Percentiles rank a stretch among this genome's conserved stretches.
Conservation (phyloP, 23 tunicate genomes). For the Phallusia fumigata region DNA sequence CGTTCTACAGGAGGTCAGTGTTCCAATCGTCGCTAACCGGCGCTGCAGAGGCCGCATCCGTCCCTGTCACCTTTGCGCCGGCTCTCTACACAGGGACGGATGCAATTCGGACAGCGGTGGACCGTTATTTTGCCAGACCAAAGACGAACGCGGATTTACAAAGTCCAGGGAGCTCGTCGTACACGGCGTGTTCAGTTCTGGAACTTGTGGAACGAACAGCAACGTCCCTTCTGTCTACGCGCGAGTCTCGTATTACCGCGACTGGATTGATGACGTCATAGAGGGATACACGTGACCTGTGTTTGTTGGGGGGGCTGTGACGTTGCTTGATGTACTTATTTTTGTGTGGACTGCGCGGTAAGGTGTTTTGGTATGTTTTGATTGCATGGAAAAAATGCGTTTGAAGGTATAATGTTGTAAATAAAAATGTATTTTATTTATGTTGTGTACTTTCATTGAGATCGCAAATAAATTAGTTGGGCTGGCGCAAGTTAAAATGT, state of each 20-base stretch:
- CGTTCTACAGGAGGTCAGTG: slow-evolving; percentile 35
- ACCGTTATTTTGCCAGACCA: slow-evolving; percentile 29
- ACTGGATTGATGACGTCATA: slow-evolving; percentile 48
- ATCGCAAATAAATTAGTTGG: too few relatives aligned
- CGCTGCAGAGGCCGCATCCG: slow-evolving; percentile 49
- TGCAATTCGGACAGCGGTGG: slow-evolving; percentile 61
- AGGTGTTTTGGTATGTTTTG: too few relatives aligned
- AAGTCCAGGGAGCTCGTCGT: slow-evolving; percentile 1
- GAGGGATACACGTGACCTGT: slow-evolving; percentile 8
- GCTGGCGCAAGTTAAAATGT: too few relatives aligned
- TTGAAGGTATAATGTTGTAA: too few relatives aligned
- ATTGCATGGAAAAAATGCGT: too few relatives aligned
- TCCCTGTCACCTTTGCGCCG: slow-evolving; percentile 51
- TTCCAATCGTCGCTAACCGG: slow-evolving; percentile 38
- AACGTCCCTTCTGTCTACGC: slow-evolving; percentile 46
- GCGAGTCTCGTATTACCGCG: slow-evolving; percentile 38
- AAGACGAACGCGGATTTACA: neutral
- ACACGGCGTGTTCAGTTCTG: slow-evolving; percentile 40
- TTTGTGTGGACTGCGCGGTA: too few relatives aligned
- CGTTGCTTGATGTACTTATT: too few relatives aligned
- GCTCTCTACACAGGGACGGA: slow-evolving; percentile 29
- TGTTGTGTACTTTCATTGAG: too few relatives aligned
- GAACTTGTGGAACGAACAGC: slow-evolving; percentile 22
- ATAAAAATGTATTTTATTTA: too few relatives aligned
- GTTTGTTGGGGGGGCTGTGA: too few relatives aligned